Evolutionary conservation across 2,888 invertebrate species (phyloP).

Genomic region (Platycheirus rosarum): DNA sequence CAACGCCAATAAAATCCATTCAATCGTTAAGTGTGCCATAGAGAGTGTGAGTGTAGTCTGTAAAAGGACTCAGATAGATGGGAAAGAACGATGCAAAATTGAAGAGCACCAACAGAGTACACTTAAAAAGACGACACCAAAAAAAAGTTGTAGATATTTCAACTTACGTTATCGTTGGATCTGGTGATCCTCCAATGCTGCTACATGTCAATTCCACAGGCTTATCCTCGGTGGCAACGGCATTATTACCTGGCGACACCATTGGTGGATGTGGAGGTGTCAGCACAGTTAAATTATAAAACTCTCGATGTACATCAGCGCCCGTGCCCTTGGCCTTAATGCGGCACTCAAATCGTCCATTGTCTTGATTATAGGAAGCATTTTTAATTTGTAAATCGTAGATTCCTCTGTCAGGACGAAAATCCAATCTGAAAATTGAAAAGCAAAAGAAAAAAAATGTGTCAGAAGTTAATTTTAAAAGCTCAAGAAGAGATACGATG

Average conservation of each 20-base stretch:
- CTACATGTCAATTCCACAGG: slow-evolving; percentile 90
- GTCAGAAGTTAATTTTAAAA: slow-evolving; percentile 48
- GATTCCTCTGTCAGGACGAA: slow-evolving; percentile 89
- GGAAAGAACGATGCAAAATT: neutral
- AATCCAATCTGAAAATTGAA: slow-evolving; percentile 86
- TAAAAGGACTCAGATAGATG: neutral
- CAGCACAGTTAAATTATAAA: slow-evolving; percentile 92
- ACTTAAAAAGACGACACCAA: neutral
- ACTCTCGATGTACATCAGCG: slow-evolving; percentile 91
- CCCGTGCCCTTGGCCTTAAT: slow-evolving; percentile 93
- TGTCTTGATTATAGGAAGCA: slow-evolving; percentile 94
- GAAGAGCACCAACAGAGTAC: neutral
- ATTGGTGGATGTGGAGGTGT: slow-evolving; percentile 92
- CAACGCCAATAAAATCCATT: slow-evolving; percentile 43
- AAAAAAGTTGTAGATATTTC: slow-evolving; percentile 11
- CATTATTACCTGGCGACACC: slow-evolving; percentile 89
- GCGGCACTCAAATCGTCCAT: slow-evolving; percentile 95
- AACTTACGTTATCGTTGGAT: slow-evolving; percentile 90
- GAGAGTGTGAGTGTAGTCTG: neutral
- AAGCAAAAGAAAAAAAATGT: slow-evolving; percentile 31
- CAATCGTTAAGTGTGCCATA: slow-evolving; percentile 11
- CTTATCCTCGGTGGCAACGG: slow-evolving; percentile 92
- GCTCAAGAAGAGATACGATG: neutral
- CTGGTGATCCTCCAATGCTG: slow-evolving; percentile 94
- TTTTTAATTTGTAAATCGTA: slow-evolving; percentile 95